Evolutionary conservation across 1,140 invertebrate genomes (phyloP).

Genomic region (Akabosia matsudoensis): DNA sequence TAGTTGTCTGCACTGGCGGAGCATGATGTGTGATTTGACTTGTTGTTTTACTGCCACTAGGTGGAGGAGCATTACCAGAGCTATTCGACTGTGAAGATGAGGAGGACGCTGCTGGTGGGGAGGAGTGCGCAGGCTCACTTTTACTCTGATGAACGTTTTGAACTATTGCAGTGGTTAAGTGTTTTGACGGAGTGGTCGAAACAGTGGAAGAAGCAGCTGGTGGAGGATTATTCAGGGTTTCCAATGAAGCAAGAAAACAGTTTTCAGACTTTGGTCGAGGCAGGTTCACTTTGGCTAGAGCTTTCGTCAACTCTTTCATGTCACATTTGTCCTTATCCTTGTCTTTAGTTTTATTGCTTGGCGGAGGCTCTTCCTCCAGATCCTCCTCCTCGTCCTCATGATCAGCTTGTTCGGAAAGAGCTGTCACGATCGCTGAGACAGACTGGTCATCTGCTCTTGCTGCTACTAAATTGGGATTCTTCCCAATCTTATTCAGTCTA

Average conservation of each 20-base stretch:
- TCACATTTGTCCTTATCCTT: constrained; percentile 48
- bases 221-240: constrained; percentile 39
- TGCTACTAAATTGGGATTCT: constrained; percentile 93
- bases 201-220: constrained; percentile 22
- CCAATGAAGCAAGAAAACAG: constrained; percentile 64
- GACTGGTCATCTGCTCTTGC: constrained; percentile 73
- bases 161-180: constrained; percentile 11
- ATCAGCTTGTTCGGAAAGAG: constrained; percentile 79
- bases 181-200: constrained; percentile 18
- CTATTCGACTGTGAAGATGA: constrained; percentile 17
- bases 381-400: constrained; percentile 55
- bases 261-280: constrained; percentile 78
- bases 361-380: constrained; percentile 33
- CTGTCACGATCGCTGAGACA: constrained; percentile 86
- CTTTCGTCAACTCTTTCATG: constrained; percentile 56
- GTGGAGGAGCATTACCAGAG: constrained; percentile 3
- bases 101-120: background rate
- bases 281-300: constrained; percentile 61
- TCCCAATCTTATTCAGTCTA: constrained; percentile 95
- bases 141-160: constrained; percentile 15
- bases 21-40: background rate
- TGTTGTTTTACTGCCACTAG: background rate
- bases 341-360: constrained; percentile 41
- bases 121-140: constrained; percentile 11
- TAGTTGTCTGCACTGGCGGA: background rate